Base-by-base conservation (phyloP, 2,113 vertebrate species). In the Austrofundulus limnaeus region DNA sequence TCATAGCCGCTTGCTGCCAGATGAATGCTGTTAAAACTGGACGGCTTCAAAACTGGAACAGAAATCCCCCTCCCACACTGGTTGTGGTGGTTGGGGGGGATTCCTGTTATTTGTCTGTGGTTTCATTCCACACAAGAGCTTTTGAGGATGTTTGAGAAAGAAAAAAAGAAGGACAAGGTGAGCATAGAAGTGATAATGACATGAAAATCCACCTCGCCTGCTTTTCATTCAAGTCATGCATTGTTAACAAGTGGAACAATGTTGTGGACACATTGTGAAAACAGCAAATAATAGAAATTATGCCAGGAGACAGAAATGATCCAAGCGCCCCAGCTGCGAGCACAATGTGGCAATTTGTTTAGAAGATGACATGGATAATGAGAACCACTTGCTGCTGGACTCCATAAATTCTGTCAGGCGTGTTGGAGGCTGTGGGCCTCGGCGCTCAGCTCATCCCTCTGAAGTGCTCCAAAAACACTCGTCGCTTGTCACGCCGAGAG, bases 301-400 rank as follows among this genome's bases (percentile, higher is more conserved):
- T 56, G 47, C 56, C 66, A 50, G 61, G 63, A 81, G 68, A 72
- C 78, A 64, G 61, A 67, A 52, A 72, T 46, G 63, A 70, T 61
- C 52, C 57, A 66, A 58, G 49, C 73, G 84, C 34, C 87, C 91
- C 93, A 95, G 93, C 94, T 95, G 92, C 80, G 87, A 86, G 88
- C 88, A 86, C 87, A 91, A 86, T 78, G 73, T 88, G 87, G 88
- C 90, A 89, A 94, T 96, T 94, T 94, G 93, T 95, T 93, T 92
- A 82, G 86, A 91, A 93, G 91, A 94, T 93, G 93, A 95, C 93
- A 94, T 90, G 90, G 89, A 89, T 94, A 96, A 96, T 94, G 90
- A 93, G 90, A 95, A 96, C 92, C 95, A 94, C 91, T 95, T 94
- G 94, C 88, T 86, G 80, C 85, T 83, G 79, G 89, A 93, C 92